Conservation (phyloP, 2,888 invertebrate species). For the Chaetogeoica ovagalla region DNA sequence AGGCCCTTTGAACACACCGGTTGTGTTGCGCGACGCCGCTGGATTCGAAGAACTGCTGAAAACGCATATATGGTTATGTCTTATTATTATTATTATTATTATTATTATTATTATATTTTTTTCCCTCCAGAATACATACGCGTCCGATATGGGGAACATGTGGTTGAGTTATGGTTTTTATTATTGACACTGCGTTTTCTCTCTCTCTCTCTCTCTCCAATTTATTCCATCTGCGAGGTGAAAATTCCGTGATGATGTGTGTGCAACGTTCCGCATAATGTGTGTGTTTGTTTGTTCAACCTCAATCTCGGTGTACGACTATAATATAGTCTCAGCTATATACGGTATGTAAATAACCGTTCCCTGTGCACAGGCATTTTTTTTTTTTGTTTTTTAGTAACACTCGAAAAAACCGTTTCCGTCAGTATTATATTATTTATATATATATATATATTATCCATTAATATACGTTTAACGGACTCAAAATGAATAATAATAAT, state of each 20-base stretch:
- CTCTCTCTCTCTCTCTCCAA: conserved; percentile 6
- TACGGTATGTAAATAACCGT: no score
- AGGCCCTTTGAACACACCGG: conserved; percentile 24
- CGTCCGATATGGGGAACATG: conserved; percentile 19
- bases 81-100: conserved; percentile 2
- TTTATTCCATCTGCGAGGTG: conserved; percentile 50
- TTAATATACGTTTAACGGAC: no score
- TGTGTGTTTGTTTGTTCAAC: conserved; percentile 8
- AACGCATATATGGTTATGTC: conserved; percentile 2
- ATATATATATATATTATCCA: no score
- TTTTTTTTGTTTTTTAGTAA: no score
- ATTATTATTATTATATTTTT: background rate
- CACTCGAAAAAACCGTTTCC: no score
- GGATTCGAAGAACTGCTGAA: conserved; percentile 22
- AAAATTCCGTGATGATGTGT: conserved; percentile 2
- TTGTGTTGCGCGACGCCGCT: background rate
- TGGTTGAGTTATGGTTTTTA: conserved; percentile 42
- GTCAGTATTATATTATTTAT: no score
- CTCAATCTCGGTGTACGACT: background rate
- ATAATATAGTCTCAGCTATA: background rate
- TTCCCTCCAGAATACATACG: conserved; percentile 13
- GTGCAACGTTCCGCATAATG: no score
- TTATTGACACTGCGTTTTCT: conserved; percentile 37
- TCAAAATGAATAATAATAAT: no score
- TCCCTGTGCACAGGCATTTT: no score